phyloP scores from a whole-genome alignment of 2,888 invertebrate species.

The Germaria angustata region DNA sequence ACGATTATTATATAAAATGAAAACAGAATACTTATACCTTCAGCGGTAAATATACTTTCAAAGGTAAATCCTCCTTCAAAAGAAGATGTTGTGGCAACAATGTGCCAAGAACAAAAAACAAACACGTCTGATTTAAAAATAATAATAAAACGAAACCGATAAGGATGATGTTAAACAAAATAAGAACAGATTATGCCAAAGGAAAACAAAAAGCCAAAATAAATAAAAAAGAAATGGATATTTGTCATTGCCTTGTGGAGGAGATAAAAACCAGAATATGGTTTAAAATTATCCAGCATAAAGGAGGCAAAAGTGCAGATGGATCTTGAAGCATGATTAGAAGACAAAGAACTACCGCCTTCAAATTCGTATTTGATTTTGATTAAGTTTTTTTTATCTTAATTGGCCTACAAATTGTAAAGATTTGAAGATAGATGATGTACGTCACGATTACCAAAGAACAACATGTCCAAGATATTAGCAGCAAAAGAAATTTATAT shows the following conservation, averaged over 20 bases:
- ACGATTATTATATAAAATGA: slow-evolving; percentile 58
- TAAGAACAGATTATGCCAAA: slow-evolving; percentile 35
- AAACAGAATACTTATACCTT: slow-evolving; percentile 36
- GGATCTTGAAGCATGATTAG: slow-evolving; percentile 46
- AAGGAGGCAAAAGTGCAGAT: background rate
- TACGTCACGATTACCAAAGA: too few species aligned
- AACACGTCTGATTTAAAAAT: slow-evolving; percentile 6
- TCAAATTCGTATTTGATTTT: slow-evolving; percentile 36
- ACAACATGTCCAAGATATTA: too few species aligned
- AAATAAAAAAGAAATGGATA: background rate
- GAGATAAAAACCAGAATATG: slow-evolving; percentile 5
- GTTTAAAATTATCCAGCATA: background rate
- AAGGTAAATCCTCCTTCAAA: background rate
- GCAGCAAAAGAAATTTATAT: too few species aligned
- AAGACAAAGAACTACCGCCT: background rate
- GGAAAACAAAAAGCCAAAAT: slow-evolving; percentile 14
- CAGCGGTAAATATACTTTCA: slow-evolving; percentile 48
- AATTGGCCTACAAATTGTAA: too few species aligned
- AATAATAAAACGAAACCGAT: background rate
- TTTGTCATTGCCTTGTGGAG: slow-evolving; percentile 33
- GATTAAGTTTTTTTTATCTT: too few species aligned
- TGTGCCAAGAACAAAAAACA: slow-evolving; percentile 1
- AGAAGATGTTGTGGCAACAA: slow-evolving; percentile 53
- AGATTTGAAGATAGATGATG: too few species aligned
- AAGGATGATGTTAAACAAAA: slow-evolving; percentile 57